Conservation (phyloP, 2,888 invertebrate genomes). For the Drosophila leonis region DNA sequence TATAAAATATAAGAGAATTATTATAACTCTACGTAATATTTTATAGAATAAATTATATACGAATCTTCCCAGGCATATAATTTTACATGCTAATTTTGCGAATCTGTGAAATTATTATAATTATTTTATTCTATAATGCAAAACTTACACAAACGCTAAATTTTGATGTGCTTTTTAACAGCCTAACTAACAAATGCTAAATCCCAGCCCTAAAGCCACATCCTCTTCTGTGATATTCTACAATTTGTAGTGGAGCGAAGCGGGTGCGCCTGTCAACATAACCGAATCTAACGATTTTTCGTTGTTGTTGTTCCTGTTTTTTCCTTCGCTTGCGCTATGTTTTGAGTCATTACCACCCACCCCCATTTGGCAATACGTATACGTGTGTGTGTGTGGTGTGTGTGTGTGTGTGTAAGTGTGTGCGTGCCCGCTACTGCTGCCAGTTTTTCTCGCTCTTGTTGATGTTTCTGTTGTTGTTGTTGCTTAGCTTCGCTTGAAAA, state of each 20-base stretch:
- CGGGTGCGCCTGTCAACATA: slow-evolving; percentile 59
- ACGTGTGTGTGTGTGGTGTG: slow-evolving; percentile 19
- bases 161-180: too few relatives aligned
- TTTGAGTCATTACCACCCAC: slow-evolving; percentile 83
- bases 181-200: background rate
- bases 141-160: too few relatives aligned
- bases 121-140: background rate
- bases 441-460: slow-evolving; percentile 48
- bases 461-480: slow-evolving; percentile 60
- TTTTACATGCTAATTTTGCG: too few relatives aligned
- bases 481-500: slow-evolving; percentile 78
- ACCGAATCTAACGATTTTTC: slow-evolving; percentile 70
- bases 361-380: slow-evolving; percentile 37
- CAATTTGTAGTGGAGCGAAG: slow-evolving; percentile 36
- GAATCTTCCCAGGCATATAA: too few relatives aligned
- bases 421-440: slow-evolving; percentile 34
- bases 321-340: slow-evolving; percentile 57
- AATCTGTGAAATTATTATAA: too few relatives aligned
- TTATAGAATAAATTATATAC: too few relatives aligned
- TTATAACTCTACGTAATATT: background rate
- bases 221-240: slow-evolving; percentile 4
- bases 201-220: slow-evolving; percentile 16
- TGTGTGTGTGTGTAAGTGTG: slow-evolving; percentile 10
- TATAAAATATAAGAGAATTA: too few relatives aligned
- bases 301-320: slow-evolving; percentile 49